phyloP scores from a whole-genome alignment of 2,113 vertebrate species.

The Suricata suricatta region DNA sequence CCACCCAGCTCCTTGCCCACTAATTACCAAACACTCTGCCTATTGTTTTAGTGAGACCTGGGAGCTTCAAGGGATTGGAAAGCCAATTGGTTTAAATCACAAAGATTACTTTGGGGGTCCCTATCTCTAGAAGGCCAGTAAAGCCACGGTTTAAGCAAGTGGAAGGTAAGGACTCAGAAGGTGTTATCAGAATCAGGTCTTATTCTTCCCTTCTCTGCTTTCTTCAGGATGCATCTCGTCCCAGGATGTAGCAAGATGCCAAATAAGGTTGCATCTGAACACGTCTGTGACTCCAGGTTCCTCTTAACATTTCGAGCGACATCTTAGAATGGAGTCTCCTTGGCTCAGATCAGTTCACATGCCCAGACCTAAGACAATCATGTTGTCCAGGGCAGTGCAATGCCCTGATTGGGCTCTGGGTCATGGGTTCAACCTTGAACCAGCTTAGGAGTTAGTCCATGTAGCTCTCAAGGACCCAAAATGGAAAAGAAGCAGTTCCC shows the following conservation, averaged over 20 bases:
- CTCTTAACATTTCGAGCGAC: not conserved
- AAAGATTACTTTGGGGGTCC: not conserved
- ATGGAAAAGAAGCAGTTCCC: not conserved
- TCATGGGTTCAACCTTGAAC: not conserved
- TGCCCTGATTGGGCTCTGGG: not conserved
- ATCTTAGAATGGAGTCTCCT: no score
- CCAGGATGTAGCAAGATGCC: not conserved
- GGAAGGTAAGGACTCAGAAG: not conserved
- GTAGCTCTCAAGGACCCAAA: fast-evolving
- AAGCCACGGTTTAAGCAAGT: not conserved
- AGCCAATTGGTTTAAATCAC: not conserved
- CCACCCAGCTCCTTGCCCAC: not conserved
- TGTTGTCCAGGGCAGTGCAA: no score
- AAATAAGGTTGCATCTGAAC: fast-evolving
- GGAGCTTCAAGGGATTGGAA: not conserved
- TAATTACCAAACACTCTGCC: not conserved
- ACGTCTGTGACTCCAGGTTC: not conserved
- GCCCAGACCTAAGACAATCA: not conserved
- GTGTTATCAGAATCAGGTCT: not conserved
- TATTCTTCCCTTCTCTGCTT: not conserved
- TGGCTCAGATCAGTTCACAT: fast-evolving
- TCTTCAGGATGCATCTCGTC: not conserved
- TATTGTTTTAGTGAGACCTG: not conserved
- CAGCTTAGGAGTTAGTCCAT: not conserved
- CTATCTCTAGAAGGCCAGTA: not conserved